Evolutionary conservation across 2,113 vertebrate genomes (phyloP).

Genomic region (Leucoraja erinaceus): DNA sequence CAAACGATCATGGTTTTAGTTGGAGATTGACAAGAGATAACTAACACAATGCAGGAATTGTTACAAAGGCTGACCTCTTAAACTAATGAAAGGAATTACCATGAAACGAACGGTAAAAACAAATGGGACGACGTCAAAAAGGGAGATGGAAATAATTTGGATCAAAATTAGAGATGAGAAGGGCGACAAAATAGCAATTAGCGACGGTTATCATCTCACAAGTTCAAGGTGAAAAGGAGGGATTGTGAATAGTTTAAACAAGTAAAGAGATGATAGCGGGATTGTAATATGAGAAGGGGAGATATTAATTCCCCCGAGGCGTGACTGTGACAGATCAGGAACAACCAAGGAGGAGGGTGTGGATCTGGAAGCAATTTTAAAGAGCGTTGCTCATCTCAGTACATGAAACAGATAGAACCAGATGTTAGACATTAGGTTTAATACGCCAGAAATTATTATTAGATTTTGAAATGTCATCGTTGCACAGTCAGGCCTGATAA

Average conservation of each 20-base stretch:
- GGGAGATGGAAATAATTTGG: neutral
- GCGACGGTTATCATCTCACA: neutral
- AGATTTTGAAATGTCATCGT: neutral
- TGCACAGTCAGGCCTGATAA: conserved; percentile 7
- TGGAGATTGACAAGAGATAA: neutral
- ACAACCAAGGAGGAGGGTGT: neutral
- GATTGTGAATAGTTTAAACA: neutral
- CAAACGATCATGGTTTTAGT: neutral
- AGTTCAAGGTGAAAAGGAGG: neutral
- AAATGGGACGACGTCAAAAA: neutral
- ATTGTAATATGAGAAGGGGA: neutral
- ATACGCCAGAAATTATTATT: neutral
- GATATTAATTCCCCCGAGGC: neutral
- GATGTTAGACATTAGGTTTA: conserved; percentile 7
- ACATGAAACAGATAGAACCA: neutral
- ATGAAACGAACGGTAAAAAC: neutral
- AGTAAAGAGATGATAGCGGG: neutral
- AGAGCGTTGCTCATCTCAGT: neutral
- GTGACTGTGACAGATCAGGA: neutral
- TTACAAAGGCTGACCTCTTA: neutral
- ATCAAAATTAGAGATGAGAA: neutral
- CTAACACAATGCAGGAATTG: neutral
- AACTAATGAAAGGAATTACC: neutral
- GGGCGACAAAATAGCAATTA: neutral
- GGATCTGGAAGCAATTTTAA: neutral